phyloP scores from a whole-genome alignment of 2,888 invertebrate genomes.

The Drosophila melanosoma region DNA sequence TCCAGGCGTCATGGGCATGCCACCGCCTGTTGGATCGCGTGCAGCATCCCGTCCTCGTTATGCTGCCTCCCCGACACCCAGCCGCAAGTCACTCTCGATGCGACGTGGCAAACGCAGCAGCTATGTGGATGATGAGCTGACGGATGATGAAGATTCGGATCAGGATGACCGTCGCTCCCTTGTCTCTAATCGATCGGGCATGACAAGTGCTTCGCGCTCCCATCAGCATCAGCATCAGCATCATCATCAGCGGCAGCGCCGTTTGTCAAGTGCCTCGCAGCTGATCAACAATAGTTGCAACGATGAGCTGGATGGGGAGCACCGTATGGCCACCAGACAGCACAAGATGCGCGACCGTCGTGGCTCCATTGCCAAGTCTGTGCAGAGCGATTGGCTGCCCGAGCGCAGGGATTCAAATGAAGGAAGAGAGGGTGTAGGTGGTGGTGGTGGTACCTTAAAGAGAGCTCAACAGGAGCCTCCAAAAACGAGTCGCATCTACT shows the following conservation, averaged over 20 bases:
- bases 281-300: slow-evolving; percentile 56
- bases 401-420: slow-evolving; percentile 63
- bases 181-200: slow-evolving; percentile 83
- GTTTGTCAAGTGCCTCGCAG: slow-evolving; percentile 83
- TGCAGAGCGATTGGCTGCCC: slow-evolving; percentile 81
- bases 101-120: slow-evolving; percentile 86
- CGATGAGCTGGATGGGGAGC: slow-evolving; percentile 75
- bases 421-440: neutral
- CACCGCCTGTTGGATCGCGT: slow-evolving; percentile 84
- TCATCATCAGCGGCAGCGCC: slow-evolving; percentile 71
- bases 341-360: slow-evolving; percentile 74
- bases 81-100: slow-evolving; percentile 89
- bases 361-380: slow-evolving; percentile 79
- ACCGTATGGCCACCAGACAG: slow-evolving; percentile 47
- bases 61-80: slow-evolving; percentile 89
- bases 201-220: slow-evolving; percentile 68
- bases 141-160: slow-evolving; percentile 88
- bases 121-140: slow-evolving; percentile 85
- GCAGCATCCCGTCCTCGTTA: slow-evolving; percentile 88
- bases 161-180: slow-evolving; percentile 85
- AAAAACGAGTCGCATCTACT: slow-evolving; percentile 79
- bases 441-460: slow-evolving; percentile 56
- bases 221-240: slow-evolving; percentile 52
- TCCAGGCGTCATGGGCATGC: slow-evolving; percentile 81
- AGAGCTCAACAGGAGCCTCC: slow-evolving; percentile 46